phyloP scores from a whole-genome alignment of 2,888 invertebrate species.

The Drosophila villosipedis region DNA sequence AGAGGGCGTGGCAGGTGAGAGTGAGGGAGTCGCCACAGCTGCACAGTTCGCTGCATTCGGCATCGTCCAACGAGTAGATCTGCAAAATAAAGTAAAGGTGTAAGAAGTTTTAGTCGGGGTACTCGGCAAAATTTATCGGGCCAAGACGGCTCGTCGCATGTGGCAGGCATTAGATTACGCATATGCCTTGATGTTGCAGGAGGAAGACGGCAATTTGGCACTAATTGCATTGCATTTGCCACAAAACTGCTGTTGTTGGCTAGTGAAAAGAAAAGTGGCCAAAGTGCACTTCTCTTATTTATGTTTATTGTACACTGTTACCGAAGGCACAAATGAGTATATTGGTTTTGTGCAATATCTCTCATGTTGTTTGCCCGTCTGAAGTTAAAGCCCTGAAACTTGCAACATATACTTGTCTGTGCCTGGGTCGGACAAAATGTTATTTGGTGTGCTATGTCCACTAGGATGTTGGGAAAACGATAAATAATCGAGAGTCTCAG shows the following conservation, averaged over 20 bases:
- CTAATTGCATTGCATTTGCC: conserved; percentile 58
- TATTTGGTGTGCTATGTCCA: background rate
- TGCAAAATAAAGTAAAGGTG: conserved; percentile 55
- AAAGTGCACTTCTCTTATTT: conserved; percentile 44
- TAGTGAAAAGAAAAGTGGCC: conserved; percentile 58
- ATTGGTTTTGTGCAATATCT: background rate
- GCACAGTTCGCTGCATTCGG: conserved; percentile 96
- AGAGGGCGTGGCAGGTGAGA: conserved; percentile 94
- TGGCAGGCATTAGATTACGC: conserved; percentile 52
- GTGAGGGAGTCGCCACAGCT: conserved; percentile 92
- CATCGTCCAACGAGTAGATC: conserved; percentile 89
- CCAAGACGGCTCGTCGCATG: conserved; percentile 17
- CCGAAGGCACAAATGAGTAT: background rate
- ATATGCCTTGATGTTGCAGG: conserved; percentile 50
- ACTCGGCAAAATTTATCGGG: conserved; percentile 3
- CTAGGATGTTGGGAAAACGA: no score
- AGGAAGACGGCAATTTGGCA: conserved; percentile 32
- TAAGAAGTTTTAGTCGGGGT: background rate
- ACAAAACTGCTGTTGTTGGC: conserved; percentile 41
- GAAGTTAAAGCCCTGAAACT: background rate
- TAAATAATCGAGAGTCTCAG: background rate
- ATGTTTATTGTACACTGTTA: background rate
- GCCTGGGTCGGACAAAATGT: background rate
- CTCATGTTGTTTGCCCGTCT: background rate
- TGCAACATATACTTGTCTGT: background rate